phyloP scores from a whole-genome alignment of 2,797 vertebrate species.

The Bovichtus variegatus region DNA sequence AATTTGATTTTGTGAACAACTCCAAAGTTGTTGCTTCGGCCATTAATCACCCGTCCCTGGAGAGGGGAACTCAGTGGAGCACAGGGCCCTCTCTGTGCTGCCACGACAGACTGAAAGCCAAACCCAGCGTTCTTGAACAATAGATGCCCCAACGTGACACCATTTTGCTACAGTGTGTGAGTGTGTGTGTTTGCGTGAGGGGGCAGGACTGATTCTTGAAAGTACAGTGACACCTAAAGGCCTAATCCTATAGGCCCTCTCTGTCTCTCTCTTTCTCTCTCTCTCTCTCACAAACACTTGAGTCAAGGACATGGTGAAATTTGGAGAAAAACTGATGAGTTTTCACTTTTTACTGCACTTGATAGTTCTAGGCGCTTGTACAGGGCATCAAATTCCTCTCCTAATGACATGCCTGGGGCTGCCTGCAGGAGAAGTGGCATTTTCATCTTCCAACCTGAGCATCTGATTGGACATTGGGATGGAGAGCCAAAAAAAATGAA shows the following conservation, averaged over 20 bases:
- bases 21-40: conserved; percentile 72
- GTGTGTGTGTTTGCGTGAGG: conserved; percentile 53
- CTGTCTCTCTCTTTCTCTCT: conserved; percentile 17
- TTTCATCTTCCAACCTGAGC: conserved; percentile 93
- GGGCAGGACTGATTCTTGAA: conserved; percentile 89
- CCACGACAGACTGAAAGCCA: conserved; percentile 62
- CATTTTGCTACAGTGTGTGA: conserved; percentile 76
- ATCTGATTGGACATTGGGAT: conserved; percentile 79
- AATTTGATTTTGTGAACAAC: conserved; percentile 77
- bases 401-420: conserved; percentile 97
- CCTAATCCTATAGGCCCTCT: conserved; percentile 84
- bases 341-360: conserved; percentile 94
- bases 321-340: conserved; percentile 93
- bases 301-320: conserved; percentile 93
- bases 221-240: conserved; percentile 99
- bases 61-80: conserved; percentile 66
- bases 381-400: conserved; percentile 95
- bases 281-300: conserved; percentile 74
- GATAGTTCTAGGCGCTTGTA: conserved; percentile 93
- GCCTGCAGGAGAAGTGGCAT: conserved; percentile 96
- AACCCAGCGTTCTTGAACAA: conserved; percentile 76
- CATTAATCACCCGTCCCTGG: conserved; percentile 79
- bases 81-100: conserved; percentile 70
- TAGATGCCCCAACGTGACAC: conserved; percentile 79
- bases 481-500: conserved; percentile 53